Conservation (phyloP, 2,797 vertebrate species). For the Moxostoma hubbsi region DNA sequence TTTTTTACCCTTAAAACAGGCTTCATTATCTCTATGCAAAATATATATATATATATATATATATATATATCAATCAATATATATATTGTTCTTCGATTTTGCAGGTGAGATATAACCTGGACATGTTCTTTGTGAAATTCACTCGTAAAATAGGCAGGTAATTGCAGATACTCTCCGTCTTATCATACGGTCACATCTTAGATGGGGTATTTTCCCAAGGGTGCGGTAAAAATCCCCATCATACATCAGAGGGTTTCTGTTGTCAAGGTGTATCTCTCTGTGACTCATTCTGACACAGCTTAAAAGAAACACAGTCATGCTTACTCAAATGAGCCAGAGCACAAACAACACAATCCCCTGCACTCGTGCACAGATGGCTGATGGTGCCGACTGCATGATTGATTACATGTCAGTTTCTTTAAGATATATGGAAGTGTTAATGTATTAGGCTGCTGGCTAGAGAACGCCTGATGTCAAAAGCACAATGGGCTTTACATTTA, state of each 20-base stretch:
- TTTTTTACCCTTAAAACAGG: too few species aligned
- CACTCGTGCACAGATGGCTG: constrained; percentile 15
- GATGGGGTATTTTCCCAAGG: constrained; percentile 28
- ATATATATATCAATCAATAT: too few species aligned
- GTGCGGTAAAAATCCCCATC: constrained; percentile 33
- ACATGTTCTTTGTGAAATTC: too few species aligned
- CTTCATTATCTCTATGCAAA: not conserved
- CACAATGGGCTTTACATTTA: constrained; percentile 10
- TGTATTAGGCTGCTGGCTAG: constrained; percentile 1
- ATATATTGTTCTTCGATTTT: not conserved
- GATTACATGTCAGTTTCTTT: constrained; percentile 7
- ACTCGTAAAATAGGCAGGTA: not conserved
- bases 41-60: not conserved
- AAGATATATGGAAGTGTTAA: constrained; percentile 26
- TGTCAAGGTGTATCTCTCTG: constrained; percentile 9
- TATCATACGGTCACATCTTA: not conserved
- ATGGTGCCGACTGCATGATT: constrained; percentile 1
- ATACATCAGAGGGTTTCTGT: constrained; percentile 16
- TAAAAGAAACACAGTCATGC: constrained; percentile 29
- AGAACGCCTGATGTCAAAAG: constrained; percentile 2
- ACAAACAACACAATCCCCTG: constrained; percentile 15
- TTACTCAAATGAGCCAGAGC: constrained; percentile 6
- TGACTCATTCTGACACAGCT: constrained; percentile 31
- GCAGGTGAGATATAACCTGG: too few species aligned
- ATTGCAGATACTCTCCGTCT: not conserved